These are phyloP conservation scores for Gisinianus flammeolus DNA, from an alignment of 2,888 invertebrate genomes.

Conservation along the genomic window DNA sequence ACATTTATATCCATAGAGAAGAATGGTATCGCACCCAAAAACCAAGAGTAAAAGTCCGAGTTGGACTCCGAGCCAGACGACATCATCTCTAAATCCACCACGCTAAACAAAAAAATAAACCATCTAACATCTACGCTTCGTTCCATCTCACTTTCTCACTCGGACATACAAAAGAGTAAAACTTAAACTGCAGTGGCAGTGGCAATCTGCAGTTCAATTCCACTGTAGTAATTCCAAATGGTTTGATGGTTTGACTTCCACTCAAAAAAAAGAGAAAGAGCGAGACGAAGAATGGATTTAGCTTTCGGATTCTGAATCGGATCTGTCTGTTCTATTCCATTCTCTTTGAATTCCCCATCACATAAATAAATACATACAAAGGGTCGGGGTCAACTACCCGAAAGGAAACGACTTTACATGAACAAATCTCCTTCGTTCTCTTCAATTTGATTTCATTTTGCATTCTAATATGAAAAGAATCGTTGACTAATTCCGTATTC, in stretches of 20 bases:
- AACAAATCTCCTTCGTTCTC: neutral
- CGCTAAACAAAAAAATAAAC: neutral
- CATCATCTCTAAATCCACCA: neutral
- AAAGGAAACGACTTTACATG: neutral
- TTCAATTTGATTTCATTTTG: neutral
- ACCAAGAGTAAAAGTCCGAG: neutral
- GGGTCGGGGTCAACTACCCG: neutral
- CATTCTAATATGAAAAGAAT: too few relatives aligned
- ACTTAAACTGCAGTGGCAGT: neutral
- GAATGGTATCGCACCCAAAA: too few relatives aligned
- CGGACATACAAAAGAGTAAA: neutral
- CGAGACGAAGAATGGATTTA: neutral
- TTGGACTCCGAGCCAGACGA: neutral
- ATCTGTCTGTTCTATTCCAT: neutral
- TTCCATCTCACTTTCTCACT: neutral
- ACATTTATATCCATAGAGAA: too few relatives aligned
- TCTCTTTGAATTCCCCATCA: neutral
- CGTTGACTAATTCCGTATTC: too few relatives aligned
- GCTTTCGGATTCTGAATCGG: neutral
- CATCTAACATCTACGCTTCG: neutral
- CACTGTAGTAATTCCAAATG: constrained; percentile 16
- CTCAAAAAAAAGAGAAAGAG: constrained; percentile 28
- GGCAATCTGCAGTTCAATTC: neutral
- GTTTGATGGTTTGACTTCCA: constrained; percentile 19
- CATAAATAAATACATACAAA: neutral